Evolutionary conservation across 2,113 vertebrate species (phyloP).

Genomic region (Ploceus nigricollis): DNA sequence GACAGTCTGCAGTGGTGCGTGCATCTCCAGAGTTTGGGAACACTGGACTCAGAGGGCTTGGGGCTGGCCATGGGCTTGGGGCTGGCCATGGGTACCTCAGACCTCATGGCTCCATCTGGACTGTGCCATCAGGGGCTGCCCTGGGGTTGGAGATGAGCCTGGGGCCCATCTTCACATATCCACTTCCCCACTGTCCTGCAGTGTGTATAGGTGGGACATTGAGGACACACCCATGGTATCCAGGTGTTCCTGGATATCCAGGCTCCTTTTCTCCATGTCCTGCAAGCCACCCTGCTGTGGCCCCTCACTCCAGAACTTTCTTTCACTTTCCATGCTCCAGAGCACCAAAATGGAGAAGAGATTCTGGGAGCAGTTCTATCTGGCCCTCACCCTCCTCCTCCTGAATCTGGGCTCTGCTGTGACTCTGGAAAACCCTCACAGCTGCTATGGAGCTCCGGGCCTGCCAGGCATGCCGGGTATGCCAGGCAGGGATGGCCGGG

Average conservation of each 20-base stretch:
- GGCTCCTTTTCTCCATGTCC: background rate
- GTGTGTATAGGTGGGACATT: rapidly evolving
- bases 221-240: background rate
- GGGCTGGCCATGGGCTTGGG: background rate
- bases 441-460: conserved; percentile 73
- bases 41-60: background rate
- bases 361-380: background rate
- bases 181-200: background rate
- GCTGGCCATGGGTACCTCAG: background rate
- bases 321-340: background rate
- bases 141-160: background rate
- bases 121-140: background rate
- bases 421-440: background rate
- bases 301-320: background rate
- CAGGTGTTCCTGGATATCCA: background rate
- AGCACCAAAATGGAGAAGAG: conserved; percentile 10
- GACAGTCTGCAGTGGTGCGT: rapidly evolving
- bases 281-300: background rate
- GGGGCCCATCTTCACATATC: background rate
- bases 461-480: conserved; percentile 77
- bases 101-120: background rate
- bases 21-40: background rate
- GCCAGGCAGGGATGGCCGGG: conserved; percentile 84
- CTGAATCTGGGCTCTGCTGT: background rate
- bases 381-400: conserved; percentile 2